Evolutionary conservation across 2,888 invertebrate species (phyloP).

Genomic region (Aleiodes alternator): DNA sequence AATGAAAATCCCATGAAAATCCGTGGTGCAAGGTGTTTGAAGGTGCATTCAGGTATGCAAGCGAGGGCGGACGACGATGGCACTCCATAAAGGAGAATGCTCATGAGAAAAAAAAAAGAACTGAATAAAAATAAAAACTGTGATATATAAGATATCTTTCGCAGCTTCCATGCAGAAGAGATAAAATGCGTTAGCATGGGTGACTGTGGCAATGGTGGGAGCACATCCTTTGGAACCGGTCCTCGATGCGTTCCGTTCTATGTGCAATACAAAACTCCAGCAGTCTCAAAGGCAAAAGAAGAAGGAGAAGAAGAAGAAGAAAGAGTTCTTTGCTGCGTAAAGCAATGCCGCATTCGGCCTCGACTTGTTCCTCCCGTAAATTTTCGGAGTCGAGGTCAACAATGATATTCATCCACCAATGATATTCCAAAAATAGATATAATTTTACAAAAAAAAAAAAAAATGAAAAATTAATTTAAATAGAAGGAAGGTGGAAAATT

Average conservation of each 20-base stretch:
- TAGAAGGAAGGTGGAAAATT: not conserved
- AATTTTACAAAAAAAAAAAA: not conserved
- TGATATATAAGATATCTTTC: no score
- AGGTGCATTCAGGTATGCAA: no score
- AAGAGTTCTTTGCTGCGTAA: conserved; percentile 46
- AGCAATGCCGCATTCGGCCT: conserved; percentile 48
- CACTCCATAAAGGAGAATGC: no score
- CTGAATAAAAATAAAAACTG: no score
- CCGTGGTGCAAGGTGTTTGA: no score
- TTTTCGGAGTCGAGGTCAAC: conserved; percentile 49
- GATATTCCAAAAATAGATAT: not conserved
- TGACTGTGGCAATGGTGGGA: conserved; percentile 65
- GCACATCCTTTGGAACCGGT: conserved; percentile 74
- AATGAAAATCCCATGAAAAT: no score
- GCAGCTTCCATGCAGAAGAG: conserved; percentile 28
- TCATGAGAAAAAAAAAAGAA: no score
- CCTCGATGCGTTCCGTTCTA: conserved; percentile 52
- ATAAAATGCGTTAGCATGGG: conserved; percentile 22
- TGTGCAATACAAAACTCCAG: conserved; percentile 32
- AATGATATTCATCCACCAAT: conserved; percentile 4
- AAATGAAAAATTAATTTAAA: conserved; percentile 5
- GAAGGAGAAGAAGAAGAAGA: conserved; percentile 57
- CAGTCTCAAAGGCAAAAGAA: conserved; percentile 46
- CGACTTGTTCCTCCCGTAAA: conserved; percentile 48
- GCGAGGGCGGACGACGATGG: no score